Percentiles rank a stretch among this genome's conserved stretches.
These are phyloP conservation scores for Dicrurus megarhynchus DNA, from an alignment of 2,113 vertebrate genomes.

Conservation along the genomic window DNA sequence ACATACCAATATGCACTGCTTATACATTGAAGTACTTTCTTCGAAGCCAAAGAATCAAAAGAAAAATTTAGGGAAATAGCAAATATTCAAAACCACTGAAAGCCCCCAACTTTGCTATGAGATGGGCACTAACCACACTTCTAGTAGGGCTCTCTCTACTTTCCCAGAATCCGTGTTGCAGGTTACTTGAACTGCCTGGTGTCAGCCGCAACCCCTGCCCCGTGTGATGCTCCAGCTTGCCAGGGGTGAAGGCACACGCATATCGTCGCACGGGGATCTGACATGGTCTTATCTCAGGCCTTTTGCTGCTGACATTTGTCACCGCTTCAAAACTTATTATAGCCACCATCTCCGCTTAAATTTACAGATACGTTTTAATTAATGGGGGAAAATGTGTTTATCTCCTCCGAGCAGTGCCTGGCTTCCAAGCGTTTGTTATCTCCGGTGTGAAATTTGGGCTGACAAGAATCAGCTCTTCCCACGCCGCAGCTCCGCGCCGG, in stretches of 20 bases:
- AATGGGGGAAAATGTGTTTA: slow-evolving; percentile 63
- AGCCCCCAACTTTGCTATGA: not conserved
- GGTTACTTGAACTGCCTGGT: not conserved
- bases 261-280: not conserved
- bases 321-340: not conserved
- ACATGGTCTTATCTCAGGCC: not conserved
- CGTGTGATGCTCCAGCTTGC: not conserved
- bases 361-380: slow-evolving; percentile 68
- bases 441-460: slow-evolving; percentile 81
- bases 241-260: not conserved
- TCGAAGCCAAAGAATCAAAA: not conserved
- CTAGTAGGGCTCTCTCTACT: fast-evolving
- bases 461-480: slow-evolving; percentile 79
- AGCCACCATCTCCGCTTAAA: slow-evolving; percentile 43
- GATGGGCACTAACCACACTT: fast-evolving
- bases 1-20: not conserved
- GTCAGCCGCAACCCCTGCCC: not conserved
- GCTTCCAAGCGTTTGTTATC: slow-evolving; percentile 77
- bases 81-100: not conserved
- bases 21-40: not conserved
- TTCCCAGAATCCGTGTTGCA: fast-evolving
- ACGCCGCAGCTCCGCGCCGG: slow-evolving; percentile 45
- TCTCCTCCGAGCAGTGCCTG: slow-evolving; percentile 75
- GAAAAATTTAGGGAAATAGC: not conserved
- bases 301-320: slow-evolving; percentile 20